phyloP scores from a whole-genome alignment of 2,797 vertebrate genomes.

The Micropoecilia bifurca region DNA sequence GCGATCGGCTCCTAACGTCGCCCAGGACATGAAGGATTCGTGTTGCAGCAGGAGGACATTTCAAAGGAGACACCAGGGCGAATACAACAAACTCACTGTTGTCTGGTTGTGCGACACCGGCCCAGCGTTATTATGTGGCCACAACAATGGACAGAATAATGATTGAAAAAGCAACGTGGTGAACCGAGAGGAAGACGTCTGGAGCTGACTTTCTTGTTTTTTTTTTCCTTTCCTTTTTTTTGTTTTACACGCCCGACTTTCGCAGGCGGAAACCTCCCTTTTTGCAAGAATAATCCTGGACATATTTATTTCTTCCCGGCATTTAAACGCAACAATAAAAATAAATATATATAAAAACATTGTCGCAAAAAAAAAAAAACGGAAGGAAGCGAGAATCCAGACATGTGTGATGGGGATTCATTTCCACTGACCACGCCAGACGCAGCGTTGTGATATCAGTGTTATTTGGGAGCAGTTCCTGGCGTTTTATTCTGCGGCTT shows the following conservation, averaged over 20 bases:
- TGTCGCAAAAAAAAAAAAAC: conserved; percentile 1
- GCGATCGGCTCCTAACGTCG: conserved; percentile 46
- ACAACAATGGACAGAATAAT: conserved; percentile 87
- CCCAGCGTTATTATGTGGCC: conserved; percentile 74
- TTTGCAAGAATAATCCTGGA: conserved; percentile 31
- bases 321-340: conserved; percentile 55
- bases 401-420: conserved; percentile 41
- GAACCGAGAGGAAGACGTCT: conserved; percentile 63
- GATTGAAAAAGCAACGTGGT: conserved; percentile 82
- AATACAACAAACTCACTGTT: conserved; percentile 63
- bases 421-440: conserved; percentile 22
- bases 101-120: conserved; percentile 68
- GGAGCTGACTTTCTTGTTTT: background rate
- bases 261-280: conserved; percentile 22
- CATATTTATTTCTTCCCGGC: conserved; percentile 54
- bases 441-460: conserved; percentile 18
- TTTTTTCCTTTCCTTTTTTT: background rate
- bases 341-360: conserved; percentile 1
- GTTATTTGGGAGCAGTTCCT: conserved; percentile 36
- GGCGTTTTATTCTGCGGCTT: conserved; percentile 61
- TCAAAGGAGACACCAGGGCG: conserved; percentile 43
- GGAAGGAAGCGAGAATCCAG: conserved; percentile 21
- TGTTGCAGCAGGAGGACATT: conserved; percentile 41
- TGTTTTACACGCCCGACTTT: conserved; percentile 36
- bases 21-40: conserved; percentile 52